phyloP scores from a whole-genome alignment of 2,113 vertebrate genomes.

The Lycocorax pyrrhopterus region DNA sequence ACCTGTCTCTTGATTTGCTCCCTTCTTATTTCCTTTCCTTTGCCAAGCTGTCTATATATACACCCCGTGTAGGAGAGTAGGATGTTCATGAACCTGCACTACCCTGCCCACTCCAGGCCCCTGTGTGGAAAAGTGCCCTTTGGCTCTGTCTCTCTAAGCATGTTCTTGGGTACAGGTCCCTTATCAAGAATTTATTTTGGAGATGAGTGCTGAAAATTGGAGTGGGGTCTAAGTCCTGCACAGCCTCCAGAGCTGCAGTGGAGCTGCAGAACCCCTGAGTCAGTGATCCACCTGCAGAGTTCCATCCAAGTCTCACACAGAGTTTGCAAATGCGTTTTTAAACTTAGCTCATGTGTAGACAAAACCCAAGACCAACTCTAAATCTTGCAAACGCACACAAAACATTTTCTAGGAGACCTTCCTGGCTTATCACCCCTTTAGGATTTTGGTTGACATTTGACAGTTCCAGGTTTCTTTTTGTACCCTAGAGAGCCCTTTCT shows the following conservation, averaged over 20 bases:
- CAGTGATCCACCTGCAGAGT: not conserved
- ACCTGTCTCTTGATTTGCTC: not conserved
- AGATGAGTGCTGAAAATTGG: not conserved
- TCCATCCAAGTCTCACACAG: not conserved
- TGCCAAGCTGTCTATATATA: too few relatives aligned
- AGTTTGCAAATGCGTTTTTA: not conserved
- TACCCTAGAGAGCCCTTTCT: not conserved
- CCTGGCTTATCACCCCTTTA: not conserved
- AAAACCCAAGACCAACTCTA: not conserved
- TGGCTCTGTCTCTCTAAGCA: not conserved
- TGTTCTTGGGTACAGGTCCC: not conserved
- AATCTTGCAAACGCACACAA: not conserved
- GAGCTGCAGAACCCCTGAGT: not conserved
- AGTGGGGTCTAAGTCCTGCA: not conserved
- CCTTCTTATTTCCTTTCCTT: not conserved
- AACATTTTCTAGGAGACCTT: not conserved
- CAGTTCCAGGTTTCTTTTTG: not conserved
- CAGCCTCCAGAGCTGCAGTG: not conserved
- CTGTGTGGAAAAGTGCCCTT: not conserved
- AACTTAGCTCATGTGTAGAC: not conserved
- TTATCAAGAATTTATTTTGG: not conserved
- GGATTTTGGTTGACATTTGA: not conserved
- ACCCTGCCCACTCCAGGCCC: not conserved
- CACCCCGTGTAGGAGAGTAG: not conserved
- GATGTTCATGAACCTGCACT: not conserved